phyloP scores from a whole-genome alignment of 2,797 vertebrate genomes.

The Amphiprion clarkii region DNA sequence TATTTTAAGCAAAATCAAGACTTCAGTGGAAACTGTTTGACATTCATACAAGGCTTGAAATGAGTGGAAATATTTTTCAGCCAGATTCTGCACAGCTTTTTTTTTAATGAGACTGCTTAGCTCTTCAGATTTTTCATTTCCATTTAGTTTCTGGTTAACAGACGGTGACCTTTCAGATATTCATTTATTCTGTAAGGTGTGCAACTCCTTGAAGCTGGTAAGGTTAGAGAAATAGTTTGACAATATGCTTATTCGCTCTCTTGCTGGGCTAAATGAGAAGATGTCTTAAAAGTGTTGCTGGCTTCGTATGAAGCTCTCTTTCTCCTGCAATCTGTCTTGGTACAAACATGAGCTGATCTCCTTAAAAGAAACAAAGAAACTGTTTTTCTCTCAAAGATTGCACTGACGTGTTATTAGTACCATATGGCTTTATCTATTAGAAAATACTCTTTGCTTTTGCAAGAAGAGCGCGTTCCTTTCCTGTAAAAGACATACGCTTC shows the following conservation, averaged over 20 bases:
- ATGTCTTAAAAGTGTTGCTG: background rate
- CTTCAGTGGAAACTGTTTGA: slow-evolving; percentile 29
- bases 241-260: background rate
- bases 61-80: slow-evolving; percentile 5
- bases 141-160: slow-evolving; percentile 2
- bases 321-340: background rate
- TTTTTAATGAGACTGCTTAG: slow-evolving; percentile 2
- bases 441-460: slow-evolving; percentile 12
- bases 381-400: background rate
- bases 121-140: slow-evolving; percentile 4
- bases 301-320: background rate
- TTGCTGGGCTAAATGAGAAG: background rate
- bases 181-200: background rate
- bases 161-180: slow-evolving; percentile 4
- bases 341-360: background rate
- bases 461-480: background rate
- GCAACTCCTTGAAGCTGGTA: slow-evolving; percentile 5
- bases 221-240: background rate
- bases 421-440: background rate
- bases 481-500: background rate
- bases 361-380: background rate
- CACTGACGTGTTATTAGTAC: background rate
- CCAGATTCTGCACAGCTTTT: background rate
- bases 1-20: slow-evolving; percentile 20
- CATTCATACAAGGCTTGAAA: slow-evolving; percentile 14